These are phyloP conservation scores for Tetrapedia diversipes DNA, from an alignment of 2,888 invertebrate genomes.

Conservation along the genomic window DNA sequence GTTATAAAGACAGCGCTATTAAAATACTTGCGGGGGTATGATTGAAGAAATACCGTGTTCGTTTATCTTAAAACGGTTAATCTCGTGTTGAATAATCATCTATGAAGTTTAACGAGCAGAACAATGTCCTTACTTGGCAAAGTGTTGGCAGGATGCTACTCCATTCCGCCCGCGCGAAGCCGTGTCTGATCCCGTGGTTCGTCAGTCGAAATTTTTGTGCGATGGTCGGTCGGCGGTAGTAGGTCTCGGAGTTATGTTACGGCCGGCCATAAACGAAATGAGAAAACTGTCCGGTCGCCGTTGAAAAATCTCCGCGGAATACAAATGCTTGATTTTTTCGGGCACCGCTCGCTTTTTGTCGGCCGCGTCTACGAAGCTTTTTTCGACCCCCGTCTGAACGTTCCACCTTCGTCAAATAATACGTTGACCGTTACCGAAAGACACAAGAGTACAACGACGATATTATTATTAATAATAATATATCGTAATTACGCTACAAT, in stretches of 20 bases:
- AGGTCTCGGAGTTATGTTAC: slow-evolving; percentile 78
- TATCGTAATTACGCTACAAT: no score
- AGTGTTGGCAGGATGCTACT: slow-evolving; percentile 50
- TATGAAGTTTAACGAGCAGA: slow-evolving; percentile 15
- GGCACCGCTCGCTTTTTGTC: slow-evolving; percentile 58
- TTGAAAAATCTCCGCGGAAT: slow-evolving; percentile 81
- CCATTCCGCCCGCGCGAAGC: slow-evolving; percentile 58
- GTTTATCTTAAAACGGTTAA: neutral
- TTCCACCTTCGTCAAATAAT: slow-evolving; percentile 17
- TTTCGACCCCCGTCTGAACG: slow-evolving; percentile 5
- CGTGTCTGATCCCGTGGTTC: slow-evolving; percentile 45
- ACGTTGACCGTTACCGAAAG: slow-evolving; percentile 13
- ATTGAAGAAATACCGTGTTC: neutral
- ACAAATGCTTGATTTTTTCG: slow-evolving; percentile 79
- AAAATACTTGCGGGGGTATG: neutral
- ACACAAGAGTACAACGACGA: neutral
- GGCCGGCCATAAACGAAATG: slow-evolving; percentile 81
- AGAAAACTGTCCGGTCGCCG: slow-evolving; percentile 80
- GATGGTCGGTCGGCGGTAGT: slow-evolving; percentile 61
- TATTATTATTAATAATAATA: slow-evolving; percentile 9
- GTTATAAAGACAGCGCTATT: no score
- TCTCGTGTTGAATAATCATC: slow-evolving; percentile 15
- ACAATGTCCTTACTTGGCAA: slow-evolving; percentile 26
- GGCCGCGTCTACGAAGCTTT: slow-evolving; percentile 49
- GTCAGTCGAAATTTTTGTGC: slow-evolving; percentile 40